phyloP scores from a whole-genome alignment of 2,888 invertebrate species.

The Trisateles emortualis region DNA sequence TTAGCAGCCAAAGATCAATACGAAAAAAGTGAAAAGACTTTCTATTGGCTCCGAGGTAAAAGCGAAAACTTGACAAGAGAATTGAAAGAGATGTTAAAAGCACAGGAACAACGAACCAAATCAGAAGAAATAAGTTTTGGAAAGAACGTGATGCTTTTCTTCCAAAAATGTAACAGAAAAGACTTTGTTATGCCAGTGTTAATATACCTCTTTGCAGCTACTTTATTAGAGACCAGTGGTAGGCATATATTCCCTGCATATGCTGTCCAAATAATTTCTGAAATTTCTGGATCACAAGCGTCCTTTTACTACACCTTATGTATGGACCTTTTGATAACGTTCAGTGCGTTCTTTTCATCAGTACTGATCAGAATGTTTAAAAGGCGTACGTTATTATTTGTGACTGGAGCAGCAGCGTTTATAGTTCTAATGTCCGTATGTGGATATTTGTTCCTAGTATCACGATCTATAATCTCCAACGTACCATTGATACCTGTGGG shows the following conservation, averaged over 20 bases:
- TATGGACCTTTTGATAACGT: constrained; percentile 63
- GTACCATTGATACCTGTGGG: constrained; percentile 56
- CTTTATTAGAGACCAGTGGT: constrained; percentile 64
- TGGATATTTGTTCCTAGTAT: constrained; percentile 55
- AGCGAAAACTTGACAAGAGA: constrained; percentile 46
- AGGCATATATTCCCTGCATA: constrained; percentile 68
- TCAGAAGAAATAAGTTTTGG: constrained; percentile 19
- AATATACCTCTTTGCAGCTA: constrained; percentile 51
- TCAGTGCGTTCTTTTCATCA: constrained; percentile 49
- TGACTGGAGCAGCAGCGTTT: constrained; percentile 60
- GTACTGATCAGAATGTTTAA: constrained; percentile 38
- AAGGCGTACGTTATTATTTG: constrained; percentile 63
- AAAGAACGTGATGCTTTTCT: constrained; percentile 35
- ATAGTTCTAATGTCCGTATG: constrained; percentile 53
- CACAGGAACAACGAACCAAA: constrained; percentile 50
- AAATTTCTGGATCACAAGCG: constrained; percentile 55
- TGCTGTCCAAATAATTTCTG: constrained; percentile 63
- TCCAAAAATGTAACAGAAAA: constrained; percentile 56
- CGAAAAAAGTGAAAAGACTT: constrained; percentile 78
- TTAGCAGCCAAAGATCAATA: constrained; percentile 73
- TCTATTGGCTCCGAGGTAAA: constrained; percentile 82
- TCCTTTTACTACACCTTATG: constrained; percentile 62
- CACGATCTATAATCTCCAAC: constrained; percentile 49
- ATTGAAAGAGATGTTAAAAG: constrained; percentile 55
- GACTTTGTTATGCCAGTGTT: constrained; percentile 66